phyloP scores from a whole-genome alignment of 2,113 vertebrate species.

The Pteruthius melanotis region DNA sequence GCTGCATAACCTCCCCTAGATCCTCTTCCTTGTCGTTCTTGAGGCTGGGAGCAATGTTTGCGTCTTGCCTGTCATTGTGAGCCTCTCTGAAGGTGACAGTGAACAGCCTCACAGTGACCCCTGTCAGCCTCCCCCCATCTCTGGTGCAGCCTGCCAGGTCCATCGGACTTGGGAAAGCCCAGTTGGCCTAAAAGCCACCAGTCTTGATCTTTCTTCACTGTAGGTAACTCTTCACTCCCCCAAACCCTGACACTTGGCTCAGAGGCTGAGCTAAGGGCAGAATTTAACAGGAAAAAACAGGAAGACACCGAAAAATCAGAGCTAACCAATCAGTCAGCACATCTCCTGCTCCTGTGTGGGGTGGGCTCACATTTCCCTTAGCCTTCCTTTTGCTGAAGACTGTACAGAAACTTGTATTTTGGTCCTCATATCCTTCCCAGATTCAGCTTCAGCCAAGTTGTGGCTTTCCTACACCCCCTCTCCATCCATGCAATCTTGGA shows the following conservation, averaged over 20 bases:
- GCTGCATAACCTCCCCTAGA: not conserved
- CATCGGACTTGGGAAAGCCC: fast-evolving
- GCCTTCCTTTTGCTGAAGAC: not conserved
- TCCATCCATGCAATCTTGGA: not conserved
- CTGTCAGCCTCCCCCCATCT: not conserved
- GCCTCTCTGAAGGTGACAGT: not conserved
- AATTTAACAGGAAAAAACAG: not conserved
- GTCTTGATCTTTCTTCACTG: not conserved
- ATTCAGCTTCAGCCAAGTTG: not conserved
- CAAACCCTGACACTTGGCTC: not conserved
- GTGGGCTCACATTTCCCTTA: not conserved
- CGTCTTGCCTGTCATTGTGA: not conserved
- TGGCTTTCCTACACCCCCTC: not conserved
- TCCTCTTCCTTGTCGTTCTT: not conserved
- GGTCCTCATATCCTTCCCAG: not conserved
- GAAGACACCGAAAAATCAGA: not conserved
- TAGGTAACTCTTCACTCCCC: not conserved
- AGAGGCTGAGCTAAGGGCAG: not conserved
- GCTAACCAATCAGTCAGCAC: not conserved
- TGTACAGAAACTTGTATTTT: not conserved
- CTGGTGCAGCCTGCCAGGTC: not conserved
- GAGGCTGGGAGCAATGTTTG: not conserved
- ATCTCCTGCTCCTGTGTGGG: not conserved
- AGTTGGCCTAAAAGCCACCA: not conserved
- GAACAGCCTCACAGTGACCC: not conserved